phyloP scores from a whole-genome alignment of 2,797 vertebrate species.

The Anguilla obscura region DNA sequence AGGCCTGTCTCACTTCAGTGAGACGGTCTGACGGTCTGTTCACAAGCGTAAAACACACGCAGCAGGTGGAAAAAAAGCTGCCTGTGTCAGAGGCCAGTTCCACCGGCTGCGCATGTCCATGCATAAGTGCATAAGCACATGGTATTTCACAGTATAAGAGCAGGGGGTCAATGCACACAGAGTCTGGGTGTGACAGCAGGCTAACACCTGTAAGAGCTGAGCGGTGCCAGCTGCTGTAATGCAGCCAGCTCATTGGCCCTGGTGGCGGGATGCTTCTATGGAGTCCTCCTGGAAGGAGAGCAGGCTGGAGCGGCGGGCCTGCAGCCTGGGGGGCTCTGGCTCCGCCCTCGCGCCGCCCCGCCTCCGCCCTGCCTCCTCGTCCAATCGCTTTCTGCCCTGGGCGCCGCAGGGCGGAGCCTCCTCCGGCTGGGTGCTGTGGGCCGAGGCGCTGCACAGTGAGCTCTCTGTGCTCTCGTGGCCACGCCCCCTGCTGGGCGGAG shows the following conservation, averaged over 20 bases:
- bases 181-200: neutral
- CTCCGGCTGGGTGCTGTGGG: neutral
- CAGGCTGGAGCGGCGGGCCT: slow-evolving; percentile 58
- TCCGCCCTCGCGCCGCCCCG: slow-evolving; percentile 43
- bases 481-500: neutral
- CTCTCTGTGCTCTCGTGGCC: neutral
- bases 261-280: slow-evolving; percentile 68
- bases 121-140: neutral
- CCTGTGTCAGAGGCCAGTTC: neutral
- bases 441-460: neutral
- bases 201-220: neutral
- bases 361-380: slow-evolving; percentile 44
- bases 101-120: neutral
- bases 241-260: neutral
- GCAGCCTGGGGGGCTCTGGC: slow-evolving; percentile 65
- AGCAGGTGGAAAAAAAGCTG: neutral
- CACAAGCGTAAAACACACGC: neutral
- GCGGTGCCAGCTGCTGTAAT: neutral
- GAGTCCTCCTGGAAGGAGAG: slow-evolving; percentile 74
- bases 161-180: neutral
- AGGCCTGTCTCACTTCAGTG: neutral
- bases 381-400: neutral
- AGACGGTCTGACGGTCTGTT: neutral
- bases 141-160: neutral
- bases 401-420: slow-evolving; percentile 18